Percentiles rank a stretch among this genome's conserved stretches.
Evolutionary conservation across 2,888 invertebrate genomes (phyloP).

Genomic region (Troides oblongomaculatus): DNA sequence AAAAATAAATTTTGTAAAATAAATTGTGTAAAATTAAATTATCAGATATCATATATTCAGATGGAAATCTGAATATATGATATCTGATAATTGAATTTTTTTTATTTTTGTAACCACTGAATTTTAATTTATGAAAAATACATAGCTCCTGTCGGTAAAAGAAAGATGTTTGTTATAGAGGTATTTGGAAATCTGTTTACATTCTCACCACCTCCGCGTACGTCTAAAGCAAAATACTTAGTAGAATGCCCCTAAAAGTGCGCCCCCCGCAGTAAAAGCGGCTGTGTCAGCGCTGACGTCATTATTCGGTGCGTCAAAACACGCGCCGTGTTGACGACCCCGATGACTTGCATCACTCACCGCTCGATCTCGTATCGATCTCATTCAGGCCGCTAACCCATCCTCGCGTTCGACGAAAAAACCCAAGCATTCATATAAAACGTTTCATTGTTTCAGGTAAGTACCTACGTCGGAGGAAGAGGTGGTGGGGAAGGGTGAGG

Average conservation of each 20-base stretch:
- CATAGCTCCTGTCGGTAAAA: background rate
- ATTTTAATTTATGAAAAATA: no score
- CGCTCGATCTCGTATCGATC: conserved; percentile 60
- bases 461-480: conserved; percentile 33
- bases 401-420: conserved; percentile 31
- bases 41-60: no score
- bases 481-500: no score
- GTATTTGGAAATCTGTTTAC: conserved; percentile 6
- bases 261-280: conserved; percentile 41
- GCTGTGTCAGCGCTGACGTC: conserved; percentile 47
- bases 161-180: background rate
- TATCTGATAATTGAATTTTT: no score
- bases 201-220: background rate
- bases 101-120: no score
- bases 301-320: conserved; percentile 63
- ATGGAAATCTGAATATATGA: no score
- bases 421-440: conserved; percentile 37
- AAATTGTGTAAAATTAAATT: no score
- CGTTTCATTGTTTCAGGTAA: conserved; percentile 58
- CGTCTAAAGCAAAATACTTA: conserved; percentile 1
- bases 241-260: conserved; percentile 31
- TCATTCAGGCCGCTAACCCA: conserved; percentile 38
- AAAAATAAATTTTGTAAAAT: no score
- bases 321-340: conserved; percentile 63
- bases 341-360: conserved; percentile 66